Base-by-base conservation (phyloP, 2,888 invertebrate genomes). In the Oligia fasciuncula region DNA sequence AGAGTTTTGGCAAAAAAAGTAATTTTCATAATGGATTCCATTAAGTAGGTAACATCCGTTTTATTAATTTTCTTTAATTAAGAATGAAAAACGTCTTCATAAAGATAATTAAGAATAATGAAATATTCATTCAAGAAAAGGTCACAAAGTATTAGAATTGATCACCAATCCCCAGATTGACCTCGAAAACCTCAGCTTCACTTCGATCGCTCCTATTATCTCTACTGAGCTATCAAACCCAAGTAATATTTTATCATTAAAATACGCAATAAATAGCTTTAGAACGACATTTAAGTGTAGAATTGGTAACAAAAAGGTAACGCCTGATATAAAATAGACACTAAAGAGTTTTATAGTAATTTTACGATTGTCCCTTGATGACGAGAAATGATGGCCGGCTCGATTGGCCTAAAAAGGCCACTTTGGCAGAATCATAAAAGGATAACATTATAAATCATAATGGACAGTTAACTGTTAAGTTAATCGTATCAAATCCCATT, bases 291-390 rank as follows among this genome's bases (percentile, higher is more conserved):
- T 89, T 81, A 87, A 80, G 71, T 60, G 51, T 73, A 66, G 78
- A 81, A 89, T 85, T 83, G 85, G 83, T 60, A 72, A 85, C 89
- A 88, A 89, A 87, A 88, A 87, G 83, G 85, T 81, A 87, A 80
- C 69, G 63, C 60, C 72, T 51, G 40, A 46, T 78, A 87, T 87
- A 81, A 87, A 87, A 80, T 88, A 74, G 79, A 70, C 66, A 76
- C 79, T 85, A 72, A 77, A 62, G 29, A 72, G 35, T 68, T 89
- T 89, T 86, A 89, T 69, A 72, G 43, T 68, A 9, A 8, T 80
- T 88, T 88, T 88, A 88, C 77, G 86, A 79, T 81, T 67, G 79
- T 81, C 81, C 80, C 78, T 76, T 79, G 77, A 88, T 83, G 83
- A 86, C 72, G 43, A 17, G n/a, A 65, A 79, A 83, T 79, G 68